A percentile compares a stretch with the other conserved stretches of the same genome.
Evolutionary conservation across 2,888 invertebrate genomes (phyloP).

Genomic region (Diaprepes abbreviatus): DNA sequence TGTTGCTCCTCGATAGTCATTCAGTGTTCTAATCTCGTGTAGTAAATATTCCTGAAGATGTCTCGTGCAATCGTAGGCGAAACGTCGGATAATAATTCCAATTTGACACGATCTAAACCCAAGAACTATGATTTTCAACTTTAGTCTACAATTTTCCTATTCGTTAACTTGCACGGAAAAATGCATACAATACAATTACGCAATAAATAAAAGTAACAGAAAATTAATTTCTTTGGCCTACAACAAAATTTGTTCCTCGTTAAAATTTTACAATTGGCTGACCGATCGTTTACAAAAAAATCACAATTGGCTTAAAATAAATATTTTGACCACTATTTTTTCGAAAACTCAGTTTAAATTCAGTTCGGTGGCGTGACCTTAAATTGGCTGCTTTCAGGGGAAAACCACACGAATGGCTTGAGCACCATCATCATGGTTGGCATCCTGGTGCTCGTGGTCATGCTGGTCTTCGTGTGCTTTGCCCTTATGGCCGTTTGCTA

Average conservation of each 20-base stretch:
- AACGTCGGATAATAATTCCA: no score
- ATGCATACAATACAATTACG: no score
- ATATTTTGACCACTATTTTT: background rate
- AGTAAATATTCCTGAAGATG: no score
- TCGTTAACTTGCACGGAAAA: no score
- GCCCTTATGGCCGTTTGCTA: constrained; percentile 50
- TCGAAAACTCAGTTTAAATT: constrained; percentile 4
- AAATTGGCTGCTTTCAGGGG: constrained; percentile 46
- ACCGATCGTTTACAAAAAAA: background rate
- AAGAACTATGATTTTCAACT: no score
- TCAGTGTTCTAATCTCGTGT: no score
- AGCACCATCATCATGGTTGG: constrained; percentile 51
- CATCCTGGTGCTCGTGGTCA: constrained; percentile 49
- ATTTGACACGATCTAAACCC: no score
- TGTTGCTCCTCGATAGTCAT: no score
- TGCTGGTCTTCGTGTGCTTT: constrained; percentile 52
- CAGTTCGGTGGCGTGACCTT: constrained; percentile 27
- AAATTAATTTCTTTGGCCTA: no score
- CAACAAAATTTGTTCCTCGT: background rate
- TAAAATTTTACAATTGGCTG: background rate
- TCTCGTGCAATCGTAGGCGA: no score
- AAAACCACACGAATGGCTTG: constrained; percentile 50
- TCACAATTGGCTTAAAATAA: constrained; percentile 22
- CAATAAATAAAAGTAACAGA: no score
- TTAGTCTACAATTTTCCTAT: no score